phyloP scores from a whole-genome alignment of 1,140 invertebrate genomes.

The Zaprionus vittiger region DNA sequence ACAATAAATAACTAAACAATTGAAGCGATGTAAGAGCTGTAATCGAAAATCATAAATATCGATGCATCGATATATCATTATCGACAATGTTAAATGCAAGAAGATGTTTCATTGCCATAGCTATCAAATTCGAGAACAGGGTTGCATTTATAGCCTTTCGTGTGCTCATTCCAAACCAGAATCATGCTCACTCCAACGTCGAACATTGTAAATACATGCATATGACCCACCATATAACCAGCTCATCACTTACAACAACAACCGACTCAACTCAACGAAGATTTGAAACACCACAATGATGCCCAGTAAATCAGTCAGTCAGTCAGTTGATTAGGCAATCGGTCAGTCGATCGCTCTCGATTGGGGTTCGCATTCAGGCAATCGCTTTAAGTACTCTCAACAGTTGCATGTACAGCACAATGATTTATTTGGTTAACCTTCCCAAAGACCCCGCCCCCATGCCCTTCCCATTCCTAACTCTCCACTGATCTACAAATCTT shows the following conservation, averaged over 20 bases:
- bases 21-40: background rate
- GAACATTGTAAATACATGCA: conserved; percentile 42
- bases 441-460: background rate
- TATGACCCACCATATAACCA: conserved; percentile 23
- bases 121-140: background rate
- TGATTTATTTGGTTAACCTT: conserved; percentile 55
- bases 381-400: conserved; percentile 51
- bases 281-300: background rate
- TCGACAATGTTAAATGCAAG: background rate
- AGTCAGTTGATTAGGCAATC: conserved; percentile 2
- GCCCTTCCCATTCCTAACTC: background rate
- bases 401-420: conserved; percentile 76
- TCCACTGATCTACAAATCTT: background rate
- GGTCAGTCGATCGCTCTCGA: conserved; percentile 2
- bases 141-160: background rate
- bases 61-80: background rate
- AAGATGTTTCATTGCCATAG: background rate
- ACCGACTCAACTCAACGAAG: background rate
- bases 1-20: background rate
- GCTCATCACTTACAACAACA: conserved; percentile 29
- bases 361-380: conserved; percentile 45
- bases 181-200: conserved; percentile 5
- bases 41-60: background rate
- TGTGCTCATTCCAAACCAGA: conserved; percentile 7
- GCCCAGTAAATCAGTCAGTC: conserved; percentile 4